Evolutionary conservation across 2,888 invertebrate species (phyloP), one percentile per base, ranked within the genome.

Genomic region (Platycheirus albimanus): DNA sequence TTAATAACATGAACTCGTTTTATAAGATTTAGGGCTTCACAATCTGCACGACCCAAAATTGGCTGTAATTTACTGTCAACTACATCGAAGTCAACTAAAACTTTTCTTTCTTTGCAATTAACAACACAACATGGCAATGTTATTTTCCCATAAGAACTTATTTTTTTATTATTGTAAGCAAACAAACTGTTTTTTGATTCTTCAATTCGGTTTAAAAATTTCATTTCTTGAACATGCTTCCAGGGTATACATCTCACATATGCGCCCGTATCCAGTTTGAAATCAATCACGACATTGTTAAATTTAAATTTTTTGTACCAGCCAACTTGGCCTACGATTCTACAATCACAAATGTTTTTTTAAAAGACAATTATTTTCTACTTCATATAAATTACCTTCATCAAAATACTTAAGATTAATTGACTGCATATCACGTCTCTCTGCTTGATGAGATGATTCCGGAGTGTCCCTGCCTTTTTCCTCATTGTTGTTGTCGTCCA

Each of bases 191-290:
- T 76, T 28, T 45, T 61, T 15, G 67, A 63, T 8, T 54, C 63
- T 33, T 24, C n/a, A 41, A 69, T 24, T 69, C 38, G 54, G 63
- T 36, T 6, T 4, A 51, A 5, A 19, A 63, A 70, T 2, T 77
- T 67, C 36, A 81, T 64, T 81, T 76, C 47, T 51, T 69, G 15
- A 15, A 81, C 28, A 20, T 71, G 71, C 20, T 76, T 76, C 8
- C 51, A 6, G 11, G 81, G 76, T 49, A 81, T 17, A 19, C 76
- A 76, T 45, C 36, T 76, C 0, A 71, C 71, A 45, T 81, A 71
- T 4, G 80, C 69, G n/a, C 74, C 74, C 15, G 64, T 69, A 80
- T 80, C 80, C 67, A 80, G 24, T 63, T 79, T 81, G 70, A 71
- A 76, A 33, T 56, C 28, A 15, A 76, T 20, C 36, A 36, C 6